These are phyloP conservation scores for Heliothis peltigera DNA, from an alignment of 2,888 invertebrate genomes.

Conservation along the genomic window DNA sequence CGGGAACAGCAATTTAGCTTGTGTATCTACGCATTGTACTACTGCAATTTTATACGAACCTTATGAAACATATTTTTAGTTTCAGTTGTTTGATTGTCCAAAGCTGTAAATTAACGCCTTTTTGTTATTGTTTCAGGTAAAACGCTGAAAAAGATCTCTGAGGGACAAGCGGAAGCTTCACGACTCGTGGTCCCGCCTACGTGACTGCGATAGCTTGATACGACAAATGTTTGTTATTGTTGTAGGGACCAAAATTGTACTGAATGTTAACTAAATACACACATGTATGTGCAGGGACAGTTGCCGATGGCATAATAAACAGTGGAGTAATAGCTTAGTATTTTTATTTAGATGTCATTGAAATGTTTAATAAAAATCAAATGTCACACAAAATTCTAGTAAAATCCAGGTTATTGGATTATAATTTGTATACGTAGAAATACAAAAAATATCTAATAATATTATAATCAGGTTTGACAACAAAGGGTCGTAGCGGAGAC, in stretches of 20 bases:
- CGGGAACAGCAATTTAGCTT: constrained; percentile 35
- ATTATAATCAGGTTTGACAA: constrained; percentile 46
- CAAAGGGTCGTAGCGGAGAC: constrained; percentile 51
- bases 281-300: constrained; percentile 38
- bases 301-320: constrained; percentile 62
- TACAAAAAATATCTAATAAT: constrained; percentile 35
- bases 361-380: constrained; percentile 17
- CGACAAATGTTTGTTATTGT: constrained; percentile 60
- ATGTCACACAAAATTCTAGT: constrained; percentile 12
- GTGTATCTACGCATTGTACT: constrained; percentile 10
- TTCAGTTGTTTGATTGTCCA: constrained; percentile 68
- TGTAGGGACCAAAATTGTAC: constrained; percentile 45
- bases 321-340: constrained; percentile 60
- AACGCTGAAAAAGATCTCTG: constrained; percentile 82
- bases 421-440: constrained; percentile 28
- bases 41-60: constrained; percentile 13
- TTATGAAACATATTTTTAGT: not conserved
- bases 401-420: constrained; percentile 27
- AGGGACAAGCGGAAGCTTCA: constrained; percentile 74
- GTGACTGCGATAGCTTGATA: constrained; percentile 60
- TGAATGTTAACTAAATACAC: constrained; percentile 37
- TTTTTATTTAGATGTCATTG: constrained; percentile 66
- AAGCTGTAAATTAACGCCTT: constrained; percentile 87
- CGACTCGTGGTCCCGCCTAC: constrained; percentile 68
- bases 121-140: constrained; percentile 88